Evolutionary conservation across 2,888 invertebrate species (phyloP), one percentile per base, ranked within the genome.

Genomic region (Candidula unifasciata): DNA sequence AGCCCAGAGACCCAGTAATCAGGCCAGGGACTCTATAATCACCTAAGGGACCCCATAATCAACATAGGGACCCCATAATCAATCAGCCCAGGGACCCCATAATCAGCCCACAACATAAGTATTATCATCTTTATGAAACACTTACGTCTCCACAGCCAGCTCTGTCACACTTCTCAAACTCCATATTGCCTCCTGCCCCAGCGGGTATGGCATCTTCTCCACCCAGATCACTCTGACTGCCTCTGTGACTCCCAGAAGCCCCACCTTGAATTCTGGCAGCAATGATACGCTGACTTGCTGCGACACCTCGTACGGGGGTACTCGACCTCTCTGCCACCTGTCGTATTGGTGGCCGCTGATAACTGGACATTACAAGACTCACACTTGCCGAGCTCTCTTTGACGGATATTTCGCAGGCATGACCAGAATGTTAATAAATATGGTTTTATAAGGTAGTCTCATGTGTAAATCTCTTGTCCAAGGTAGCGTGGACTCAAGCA

Each of bases 321-420:
- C 37, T 82, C 27, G 82, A 73, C 82, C 82, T 64, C 68, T 35
- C 82, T 60, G 64, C 82, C 37, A 44, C 24, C 30, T 57, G 60
- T 74, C 74, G 73, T 1, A 82, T 30, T 57, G 74, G 37, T 18
- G 74, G 74, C 30, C 82, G 82, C 24, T 57, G 73, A 27, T 52
- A 74, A 30, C 27, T 80, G 30, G 69, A 71, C 82, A 82, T 82
- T 74, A 60, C 82, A 73, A 57, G 30, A 13, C 30, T 30, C 33
- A 2, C 78, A 37, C n/a, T 44, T n/a, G 37, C 35, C 24, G 44
- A 52, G 44, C n/a, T 37, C 27, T 66, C 24, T 30, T 79, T 79
- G 79, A 52, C 44, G 21, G 64, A 64, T 44, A 24, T 44, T 33
- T 52, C 8, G 16, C 8, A 68, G 79, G 30, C 30, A 24, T 64